Evolutionary conservation across 2,888 invertebrate genomes (phyloP).

Genomic region (Blastobasis adustella): DNA sequence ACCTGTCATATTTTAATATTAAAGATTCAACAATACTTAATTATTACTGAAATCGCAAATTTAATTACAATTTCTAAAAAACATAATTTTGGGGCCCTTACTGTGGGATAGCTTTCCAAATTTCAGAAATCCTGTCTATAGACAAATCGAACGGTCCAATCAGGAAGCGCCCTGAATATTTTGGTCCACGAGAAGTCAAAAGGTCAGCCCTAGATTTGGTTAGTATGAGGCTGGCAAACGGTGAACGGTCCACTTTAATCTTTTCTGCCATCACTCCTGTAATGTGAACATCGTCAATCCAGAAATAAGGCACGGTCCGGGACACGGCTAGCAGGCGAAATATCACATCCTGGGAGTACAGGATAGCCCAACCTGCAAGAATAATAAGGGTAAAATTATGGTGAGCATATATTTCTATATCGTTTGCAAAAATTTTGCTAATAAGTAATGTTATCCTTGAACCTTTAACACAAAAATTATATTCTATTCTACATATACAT

Average conservation of each 20-base stretch:
- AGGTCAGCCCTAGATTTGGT: constrained; percentile 28
- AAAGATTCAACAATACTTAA: too few relatives aligned
- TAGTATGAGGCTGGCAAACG: constrained; percentile 59
- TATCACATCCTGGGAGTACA: constrained; percentile 79
- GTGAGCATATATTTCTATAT: too few relatives aligned
- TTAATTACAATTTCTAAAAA: too few relatives aligned
- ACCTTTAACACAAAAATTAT: too few relatives aligned
- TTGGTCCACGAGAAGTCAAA: constrained; percentile 29
- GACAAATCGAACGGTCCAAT: constrained; percentile 72
- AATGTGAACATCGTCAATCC: constrained; percentile 89
- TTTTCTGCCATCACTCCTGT: constrained; percentile 79
- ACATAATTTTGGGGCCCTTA: constrained; percentile 1
- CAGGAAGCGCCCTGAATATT: constrained; percentile 54
- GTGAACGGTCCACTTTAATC: constrained; percentile 71
- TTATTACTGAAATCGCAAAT: too few relatives aligned
- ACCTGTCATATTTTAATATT: too few relatives aligned
- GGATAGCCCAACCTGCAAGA: constrained; percentile 72
- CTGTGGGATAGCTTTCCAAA: constrained; percentile 59
- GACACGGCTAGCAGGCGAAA: constrained; percentile 74
- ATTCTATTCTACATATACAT: too few relatives aligned
- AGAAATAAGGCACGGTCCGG: constrained; percentile 80
- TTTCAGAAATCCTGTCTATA: constrained; percentile 53
- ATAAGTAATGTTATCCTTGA: too few relatives aligned
- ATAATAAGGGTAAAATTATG: too few relatives aligned
- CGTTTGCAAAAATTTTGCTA: too few relatives aligned